A percentile compares a stretch with the other conserved stretches of the same genome.
Evolutionary conservation across 2,888 invertebrate genomes (phyloP).

Genomic region (Eupsilia transversa): DNA sequence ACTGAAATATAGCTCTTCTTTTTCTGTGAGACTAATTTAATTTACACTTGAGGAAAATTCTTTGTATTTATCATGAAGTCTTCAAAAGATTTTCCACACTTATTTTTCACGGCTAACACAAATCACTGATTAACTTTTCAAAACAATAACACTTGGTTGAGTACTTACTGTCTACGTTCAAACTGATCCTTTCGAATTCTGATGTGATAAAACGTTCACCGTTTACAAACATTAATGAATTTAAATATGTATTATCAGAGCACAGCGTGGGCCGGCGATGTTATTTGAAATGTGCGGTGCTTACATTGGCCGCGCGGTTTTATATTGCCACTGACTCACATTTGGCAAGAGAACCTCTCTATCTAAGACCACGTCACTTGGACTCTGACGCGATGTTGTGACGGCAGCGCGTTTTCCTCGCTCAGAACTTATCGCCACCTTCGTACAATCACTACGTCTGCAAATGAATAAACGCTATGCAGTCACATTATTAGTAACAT

Average conservation of each 20-base stretch:
- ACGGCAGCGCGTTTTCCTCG: constrained; percentile 74
- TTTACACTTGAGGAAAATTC: neutral
- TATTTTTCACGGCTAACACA: constrained; percentile 15
- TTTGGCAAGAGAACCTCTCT: constrained; percentile 84
- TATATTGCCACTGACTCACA: constrained; percentile 85
- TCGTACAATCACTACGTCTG: constrained; percentile 52
- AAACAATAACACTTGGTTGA: constrained; percentile 19
- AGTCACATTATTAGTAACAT: constrained; percentile 35
- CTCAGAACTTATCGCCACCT: constrained; percentile 36
- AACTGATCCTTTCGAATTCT: constrained; percentile 81
- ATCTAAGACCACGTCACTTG: constrained; percentile 80
- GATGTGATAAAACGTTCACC: constrained; percentile 81
- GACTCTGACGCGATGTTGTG: constrained; percentile 81
- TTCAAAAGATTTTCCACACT: constrained; percentile 22
- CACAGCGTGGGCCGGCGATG: constrained; percentile 69
- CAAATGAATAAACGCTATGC: constrained; percentile 38
- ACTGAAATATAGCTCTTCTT: constrained; percentile 18
- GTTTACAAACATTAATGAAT: constrained; percentile 84
- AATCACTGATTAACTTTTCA: neutral
- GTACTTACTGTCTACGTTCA: constrained; percentile 82
- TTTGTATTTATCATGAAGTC: constrained; percentile 5
- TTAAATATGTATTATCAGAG: constrained; percentile 52
- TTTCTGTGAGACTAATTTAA: neutral
- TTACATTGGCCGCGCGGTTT: constrained; percentile 77
- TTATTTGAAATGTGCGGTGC: constrained; percentile 79